Conservation (phyloP, 2,113 vertebrate genomes). For the Labeo catla region DNA sequence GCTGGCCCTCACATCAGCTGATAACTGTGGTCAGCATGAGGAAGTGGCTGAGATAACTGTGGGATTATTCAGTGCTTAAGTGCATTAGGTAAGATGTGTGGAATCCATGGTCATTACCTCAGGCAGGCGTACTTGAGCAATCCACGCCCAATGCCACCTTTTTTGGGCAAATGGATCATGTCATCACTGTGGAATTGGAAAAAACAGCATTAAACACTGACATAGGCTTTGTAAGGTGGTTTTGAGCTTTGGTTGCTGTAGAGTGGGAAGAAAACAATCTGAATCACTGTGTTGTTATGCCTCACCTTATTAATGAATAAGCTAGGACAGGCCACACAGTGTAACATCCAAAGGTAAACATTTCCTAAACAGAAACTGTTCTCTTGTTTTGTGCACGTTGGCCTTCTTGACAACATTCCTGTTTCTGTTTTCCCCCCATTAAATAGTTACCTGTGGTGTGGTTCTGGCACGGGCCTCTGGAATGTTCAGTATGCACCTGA, state of each 20-base stretch:
- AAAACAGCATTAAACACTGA: slow-evolving; percentile 34
- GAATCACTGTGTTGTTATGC: slow-evolving; percentile 32
- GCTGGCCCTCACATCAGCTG: slow-evolving; percentile 70
- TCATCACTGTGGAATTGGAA: slow-evolving; percentile 43
- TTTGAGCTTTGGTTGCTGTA: slow-evolving; percentile 37
- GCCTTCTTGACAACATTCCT: slow-evolving; percentile 42
- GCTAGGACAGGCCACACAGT: background rate
- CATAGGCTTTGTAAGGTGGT: slow-evolving; percentile 39
- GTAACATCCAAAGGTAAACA: slow-evolving; percentile 3
- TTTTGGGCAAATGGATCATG: slow-evolving; percentile 63
- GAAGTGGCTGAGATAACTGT: slow-evolving; percentile 74
- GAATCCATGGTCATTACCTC: slow-evolving; percentile 72
- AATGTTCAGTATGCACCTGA: slow-evolving; percentile 76
- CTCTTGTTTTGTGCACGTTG: background rate
- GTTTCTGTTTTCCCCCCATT: slow-evolving; percentile 33
- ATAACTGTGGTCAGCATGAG: slow-evolving; percentile 73
- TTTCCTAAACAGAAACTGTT: slow-evolving; percentile 12
- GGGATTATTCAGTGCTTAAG: slow-evolving; percentile 64
- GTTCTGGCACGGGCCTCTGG: slow-evolving; percentile 63
- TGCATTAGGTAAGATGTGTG: slow-evolving; percentile 69
- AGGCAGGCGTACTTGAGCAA: slow-evolving; percentile 54
- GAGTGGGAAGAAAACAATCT: slow-evolving; percentile 46
- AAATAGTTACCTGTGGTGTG: slow-evolving; percentile 61
- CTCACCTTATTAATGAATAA: slow-evolving; percentile 32
- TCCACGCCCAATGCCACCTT: slow-evolving; percentile 62